phyloP scores from a whole-genome alignment of 2,888 invertebrate species.

The Oeneis ivallda region DNA sequence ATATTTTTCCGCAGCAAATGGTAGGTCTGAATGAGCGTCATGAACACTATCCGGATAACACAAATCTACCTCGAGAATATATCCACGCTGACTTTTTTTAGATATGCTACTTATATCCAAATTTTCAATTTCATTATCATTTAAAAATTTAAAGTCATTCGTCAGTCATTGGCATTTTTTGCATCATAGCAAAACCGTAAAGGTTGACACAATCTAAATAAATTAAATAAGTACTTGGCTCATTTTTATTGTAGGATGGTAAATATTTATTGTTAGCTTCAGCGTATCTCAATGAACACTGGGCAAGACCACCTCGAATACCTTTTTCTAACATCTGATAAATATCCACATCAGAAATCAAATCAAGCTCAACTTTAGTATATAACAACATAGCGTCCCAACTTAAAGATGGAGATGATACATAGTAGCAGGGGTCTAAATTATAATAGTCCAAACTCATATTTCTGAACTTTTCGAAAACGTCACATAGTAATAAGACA shows the following conservation, averaged over 20 bases:
- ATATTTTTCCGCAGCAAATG: not conserved
- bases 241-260: not conserved
- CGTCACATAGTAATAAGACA: not conserved
- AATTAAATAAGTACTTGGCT: not conserved
- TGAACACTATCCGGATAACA: not conserved
- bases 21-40: not conserved
- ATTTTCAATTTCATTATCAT: not conserved
- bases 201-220: not conserved
- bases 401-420: not conserved
- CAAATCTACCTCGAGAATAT: not conserved
- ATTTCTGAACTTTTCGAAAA: not conserved
- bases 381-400: not conserved
- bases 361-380: not conserved
- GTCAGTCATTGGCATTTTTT: not conserved
- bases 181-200: not conserved
- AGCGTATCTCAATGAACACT: not conserved
- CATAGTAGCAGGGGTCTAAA: not conserved
- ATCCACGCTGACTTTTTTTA: not conserved
- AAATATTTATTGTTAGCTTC: constrained; percentile 1
- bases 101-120: not conserved
- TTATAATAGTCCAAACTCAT: not conserved
- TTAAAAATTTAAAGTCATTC: not conserved
- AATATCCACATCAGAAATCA: not conserved
- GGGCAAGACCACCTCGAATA: not conserved
- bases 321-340: not conserved